phyloP scores from a whole-genome alignment of 2,888 invertebrate species.

The Uloborus plumipes region DNA sequence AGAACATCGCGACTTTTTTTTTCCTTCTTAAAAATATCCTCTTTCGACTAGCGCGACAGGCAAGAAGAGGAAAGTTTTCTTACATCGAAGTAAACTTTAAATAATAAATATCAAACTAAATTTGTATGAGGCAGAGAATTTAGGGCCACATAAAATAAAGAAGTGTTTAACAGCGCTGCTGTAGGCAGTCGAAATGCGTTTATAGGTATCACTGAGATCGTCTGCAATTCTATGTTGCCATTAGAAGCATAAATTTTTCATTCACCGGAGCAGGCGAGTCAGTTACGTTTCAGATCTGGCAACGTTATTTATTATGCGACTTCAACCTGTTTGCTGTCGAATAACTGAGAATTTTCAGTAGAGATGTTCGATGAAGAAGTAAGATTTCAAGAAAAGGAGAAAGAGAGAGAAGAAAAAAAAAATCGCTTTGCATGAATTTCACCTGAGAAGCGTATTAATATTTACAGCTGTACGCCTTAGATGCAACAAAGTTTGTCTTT shows the following conservation, averaged over 20 bases:
- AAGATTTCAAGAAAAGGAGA: constrained; percentile 1
- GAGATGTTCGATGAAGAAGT: constrained; percentile 44
- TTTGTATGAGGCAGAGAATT: too few species aligned
- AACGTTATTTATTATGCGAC: constrained; percentile 52
- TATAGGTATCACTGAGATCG: constrained; percentile 53
- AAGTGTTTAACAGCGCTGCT: constrained; percentile 36
- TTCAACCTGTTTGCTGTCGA: constrained; percentile 56
- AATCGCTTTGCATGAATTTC: constrained; percentile 3
- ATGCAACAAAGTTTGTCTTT: constrained; percentile 41
- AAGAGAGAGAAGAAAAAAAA: too few species aligned
- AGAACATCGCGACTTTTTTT: constrained; percentile 43
- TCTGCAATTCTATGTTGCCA: constrained; percentile 26
- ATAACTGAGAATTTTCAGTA: constrained; percentile 28
- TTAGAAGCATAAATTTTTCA: constrained; percentile 57
- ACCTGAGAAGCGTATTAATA: constrained; percentile 52
- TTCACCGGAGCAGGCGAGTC: constrained; percentile 28
- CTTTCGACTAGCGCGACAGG: constrained; percentile 29
- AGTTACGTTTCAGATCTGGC: constrained; percentile 42
- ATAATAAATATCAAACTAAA: constrained; percentile 48
- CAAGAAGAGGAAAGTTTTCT: background rate
- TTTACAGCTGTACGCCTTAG: constrained; percentile 43
- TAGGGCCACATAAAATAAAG: constrained; percentile 14
- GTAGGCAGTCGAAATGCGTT: constrained; percentile 34
- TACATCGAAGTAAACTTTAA: constrained; percentile 23
- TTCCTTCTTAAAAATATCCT: constrained; percentile 37